phyloP scores from a whole-genome alignment of 2,797 vertebrate genomes.

The Cyclopterus lumpus region DNA sequence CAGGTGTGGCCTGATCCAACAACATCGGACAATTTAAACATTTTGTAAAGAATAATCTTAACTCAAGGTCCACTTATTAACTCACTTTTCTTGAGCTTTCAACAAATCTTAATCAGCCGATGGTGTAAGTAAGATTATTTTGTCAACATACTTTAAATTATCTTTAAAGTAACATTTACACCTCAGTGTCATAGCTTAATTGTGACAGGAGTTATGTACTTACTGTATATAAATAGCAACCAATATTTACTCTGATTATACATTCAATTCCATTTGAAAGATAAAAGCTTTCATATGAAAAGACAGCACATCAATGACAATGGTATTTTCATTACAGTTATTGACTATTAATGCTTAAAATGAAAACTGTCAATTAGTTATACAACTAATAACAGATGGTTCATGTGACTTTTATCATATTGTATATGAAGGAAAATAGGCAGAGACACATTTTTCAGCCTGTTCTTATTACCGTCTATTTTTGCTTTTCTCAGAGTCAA shows the following conservation, averaged over 20 bases:
- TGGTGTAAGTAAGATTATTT: neutral
- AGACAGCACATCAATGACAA: neutral
- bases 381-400: neutral
- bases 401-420: conserved; percentile 6
- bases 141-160: neutral
- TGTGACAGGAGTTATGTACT: neutral
- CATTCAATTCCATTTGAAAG: neutral
- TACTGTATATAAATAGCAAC: neutral
- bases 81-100: neutral
- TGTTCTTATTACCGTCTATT: neutral
- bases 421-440: neutral
- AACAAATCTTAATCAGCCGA: neutral
- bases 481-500: neutral
- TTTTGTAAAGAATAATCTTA: neutral
- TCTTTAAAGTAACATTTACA: neutral
- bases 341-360: conserved; percentile 7
- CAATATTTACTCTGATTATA: neutral
- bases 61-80: neutral
- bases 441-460: neutral
- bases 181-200: neutral
- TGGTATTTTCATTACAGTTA: neutral
- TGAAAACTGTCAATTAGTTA: conserved; percentile 7
- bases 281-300: conserved; percentile 3
- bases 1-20: neutral
- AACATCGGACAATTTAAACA: neutral